Conservation (phyloP, 2,797 vertebrate species). For the Brachymystax lenok region DNA sequence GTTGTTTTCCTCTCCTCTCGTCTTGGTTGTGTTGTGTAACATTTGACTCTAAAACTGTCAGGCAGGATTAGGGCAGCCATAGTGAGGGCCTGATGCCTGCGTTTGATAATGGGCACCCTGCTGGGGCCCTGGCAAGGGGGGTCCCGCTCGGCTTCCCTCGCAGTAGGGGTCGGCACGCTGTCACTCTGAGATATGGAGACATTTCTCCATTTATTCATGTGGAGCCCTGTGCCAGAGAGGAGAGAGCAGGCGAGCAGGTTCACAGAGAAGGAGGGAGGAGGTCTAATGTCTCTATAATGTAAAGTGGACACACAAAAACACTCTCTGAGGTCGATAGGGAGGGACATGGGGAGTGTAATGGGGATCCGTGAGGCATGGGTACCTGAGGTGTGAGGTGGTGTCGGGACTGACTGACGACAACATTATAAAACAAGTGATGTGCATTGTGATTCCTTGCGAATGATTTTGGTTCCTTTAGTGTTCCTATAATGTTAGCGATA, state of each 20-base stretch:
- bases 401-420: background rate
- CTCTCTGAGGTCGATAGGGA: background rate
- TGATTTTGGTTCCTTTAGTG: too few relatives aligned
- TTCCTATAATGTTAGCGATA: too few relatives aligned
- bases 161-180: conserved; percentile 26
- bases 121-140: conserved; percentile 25
- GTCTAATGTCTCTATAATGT: background rate
- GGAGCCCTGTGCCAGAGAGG: conserved; percentile 8
- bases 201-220: conserved; percentile 39
- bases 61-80: conserved; percentile 16
- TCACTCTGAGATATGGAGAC: conserved; percentile 50
- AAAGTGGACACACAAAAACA: conserved; percentile 4
- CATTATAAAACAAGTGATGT: background rate
- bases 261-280: background rate
- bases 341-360: background rate
- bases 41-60: conserved; percentile 17
- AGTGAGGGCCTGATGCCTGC: conserved; percentile 29
- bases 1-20: background rate
- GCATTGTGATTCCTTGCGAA: too few relatives aligned
- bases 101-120: conserved; percentile 49
- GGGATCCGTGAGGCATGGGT: background rate
- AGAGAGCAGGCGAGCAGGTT: background rate
- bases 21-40: background rate
- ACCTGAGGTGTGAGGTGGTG: background rate
- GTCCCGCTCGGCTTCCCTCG: conserved; percentile 30